These are phyloP conservation scores for Leuctra nigra DNA, from an alignment of 2,888 invertebrate genomes.

Conservation along the genomic window DNA sequence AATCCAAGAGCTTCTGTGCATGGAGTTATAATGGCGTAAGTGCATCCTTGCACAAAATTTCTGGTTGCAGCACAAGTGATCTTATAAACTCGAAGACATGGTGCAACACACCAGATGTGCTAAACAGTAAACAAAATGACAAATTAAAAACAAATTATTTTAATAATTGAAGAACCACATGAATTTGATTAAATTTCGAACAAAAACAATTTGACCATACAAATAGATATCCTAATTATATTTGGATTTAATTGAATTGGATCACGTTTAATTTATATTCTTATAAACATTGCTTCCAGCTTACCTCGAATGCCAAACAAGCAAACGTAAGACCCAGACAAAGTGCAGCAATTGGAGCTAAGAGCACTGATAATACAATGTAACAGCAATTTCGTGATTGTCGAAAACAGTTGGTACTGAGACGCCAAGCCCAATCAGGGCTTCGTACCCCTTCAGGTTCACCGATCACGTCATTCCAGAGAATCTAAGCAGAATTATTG, in stretches of 20 bases:
- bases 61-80: conserved; percentile 57
- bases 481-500: no score
- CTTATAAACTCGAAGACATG: conserved; percentile 58
- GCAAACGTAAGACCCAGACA: conserved; percentile 61
- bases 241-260: no score
- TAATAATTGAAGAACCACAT: no score
- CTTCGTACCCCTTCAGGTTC: conserved; percentile 63
- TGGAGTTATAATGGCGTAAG: conserved; percentile 57
- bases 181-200: no score
- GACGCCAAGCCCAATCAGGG: conserved; percentile 64
- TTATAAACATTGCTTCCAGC: no score
- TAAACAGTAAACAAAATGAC: no score
- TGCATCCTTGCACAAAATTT: conserved; percentile 49
- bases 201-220: no score
- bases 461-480: conserved; percentile 64
- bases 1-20: conserved; percentile 55
- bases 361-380: conserved; percentile 56
- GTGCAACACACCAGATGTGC: conserved; percentile 70
- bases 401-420: conserved; percentile 57
- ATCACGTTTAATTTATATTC: no score
- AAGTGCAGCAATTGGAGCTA: conserved; percentile 61
- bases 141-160: no score
- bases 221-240: no score
- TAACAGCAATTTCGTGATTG: conserved; percentile 61
- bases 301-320: conserved; percentile 62